These are phyloP conservation scores for Hippopotamyrus pictus DNA, from an alignment of 2,797 vertebrate species.

Conservation along the genomic window DNA sequence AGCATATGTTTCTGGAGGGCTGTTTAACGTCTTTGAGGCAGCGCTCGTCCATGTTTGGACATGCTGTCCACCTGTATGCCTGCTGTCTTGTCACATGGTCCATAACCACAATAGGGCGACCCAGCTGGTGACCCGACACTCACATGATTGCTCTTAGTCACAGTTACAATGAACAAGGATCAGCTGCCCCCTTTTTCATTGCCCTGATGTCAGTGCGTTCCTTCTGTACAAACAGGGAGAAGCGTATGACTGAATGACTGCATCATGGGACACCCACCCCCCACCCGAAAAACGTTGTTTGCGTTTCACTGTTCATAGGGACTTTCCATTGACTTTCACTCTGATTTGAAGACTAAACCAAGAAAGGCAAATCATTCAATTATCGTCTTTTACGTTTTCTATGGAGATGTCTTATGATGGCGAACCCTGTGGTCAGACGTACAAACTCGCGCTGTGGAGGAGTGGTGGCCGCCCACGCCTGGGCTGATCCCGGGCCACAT, in stretches of 20 bases:
- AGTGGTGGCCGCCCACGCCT: background rate
- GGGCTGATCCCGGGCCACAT: background rate
- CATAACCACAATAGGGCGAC: background rate
- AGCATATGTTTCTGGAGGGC: background rate
- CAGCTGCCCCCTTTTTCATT: background rate
- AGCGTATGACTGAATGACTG: background rate
- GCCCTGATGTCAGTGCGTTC: background rate
- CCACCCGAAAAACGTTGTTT: background rate
- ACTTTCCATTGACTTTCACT: background rate
- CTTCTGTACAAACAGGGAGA: background rate
- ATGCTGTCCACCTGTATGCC: background rate
- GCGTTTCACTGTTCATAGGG: background rate
- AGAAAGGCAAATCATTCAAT: background rate
- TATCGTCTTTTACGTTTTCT: no score
- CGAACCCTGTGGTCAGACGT: background rate
- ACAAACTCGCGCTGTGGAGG: background rate
- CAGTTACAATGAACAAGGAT: slow-evolving; percentile 2
- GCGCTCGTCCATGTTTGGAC: background rate
- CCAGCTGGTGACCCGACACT: background rate
- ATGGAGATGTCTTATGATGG: background rate
- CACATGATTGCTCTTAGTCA: background rate
- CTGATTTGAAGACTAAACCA: background rate
- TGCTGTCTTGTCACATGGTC: background rate
- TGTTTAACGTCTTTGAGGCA: background rate
- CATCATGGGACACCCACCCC: background rate